Conservation (phyloP, 2,888 invertebrate species). For the Amaurobius ferox region DNA sequence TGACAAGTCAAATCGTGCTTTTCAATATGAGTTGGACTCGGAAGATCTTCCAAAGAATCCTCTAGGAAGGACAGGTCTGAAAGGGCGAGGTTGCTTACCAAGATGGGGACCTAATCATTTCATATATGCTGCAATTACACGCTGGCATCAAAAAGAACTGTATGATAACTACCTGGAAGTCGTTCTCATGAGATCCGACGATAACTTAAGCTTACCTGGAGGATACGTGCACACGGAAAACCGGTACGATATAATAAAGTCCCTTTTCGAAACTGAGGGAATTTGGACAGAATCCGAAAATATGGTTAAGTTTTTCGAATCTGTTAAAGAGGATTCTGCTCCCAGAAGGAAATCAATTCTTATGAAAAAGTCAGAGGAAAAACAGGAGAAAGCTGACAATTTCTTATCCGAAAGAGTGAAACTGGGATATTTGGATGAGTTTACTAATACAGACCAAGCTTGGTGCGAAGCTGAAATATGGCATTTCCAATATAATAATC, state of each 20-base stretch:
- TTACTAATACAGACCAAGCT: conserved; percentile 76
- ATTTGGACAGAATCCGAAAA: neutral
- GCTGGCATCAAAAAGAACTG: conserved; percentile 71
- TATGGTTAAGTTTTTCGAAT: conserved; percentile 43
- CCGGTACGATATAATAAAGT: neutral
- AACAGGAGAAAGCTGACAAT: neutral
- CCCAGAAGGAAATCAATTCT: too few relatives aligned
- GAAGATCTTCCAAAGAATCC: conserved; percentile 75
- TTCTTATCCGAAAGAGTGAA: conserved; percentile 5
- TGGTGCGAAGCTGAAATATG: conserved; percentile 75
- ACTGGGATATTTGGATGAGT: conserved; percentile 77
- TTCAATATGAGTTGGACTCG: conserved; percentile 29
- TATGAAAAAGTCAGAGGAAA: too few relatives aligned
- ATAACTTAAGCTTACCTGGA: conserved; percentile 27
- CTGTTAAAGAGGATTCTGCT: neutral
- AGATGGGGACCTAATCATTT: conserved; percentile 78
- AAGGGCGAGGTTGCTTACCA: conserved; percentile 76
- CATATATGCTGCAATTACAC: conserved; percentile 76
- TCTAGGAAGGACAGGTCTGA: conserved; percentile 77
- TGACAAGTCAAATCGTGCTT: neutral
- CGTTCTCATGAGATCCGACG: neutral
- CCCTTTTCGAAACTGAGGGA: neutral
- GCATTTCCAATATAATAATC: conserved; percentile 73
- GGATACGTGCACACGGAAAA: conserved; percentile 18
- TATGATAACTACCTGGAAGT: conserved; percentile 27